A percentile compares a stretch with the other conserved stretches of the same genome.
Evolutionary conservation across 2,113 vertebrate genomes (phyloP).

Genomic region (Strix uralensis): DNA sequence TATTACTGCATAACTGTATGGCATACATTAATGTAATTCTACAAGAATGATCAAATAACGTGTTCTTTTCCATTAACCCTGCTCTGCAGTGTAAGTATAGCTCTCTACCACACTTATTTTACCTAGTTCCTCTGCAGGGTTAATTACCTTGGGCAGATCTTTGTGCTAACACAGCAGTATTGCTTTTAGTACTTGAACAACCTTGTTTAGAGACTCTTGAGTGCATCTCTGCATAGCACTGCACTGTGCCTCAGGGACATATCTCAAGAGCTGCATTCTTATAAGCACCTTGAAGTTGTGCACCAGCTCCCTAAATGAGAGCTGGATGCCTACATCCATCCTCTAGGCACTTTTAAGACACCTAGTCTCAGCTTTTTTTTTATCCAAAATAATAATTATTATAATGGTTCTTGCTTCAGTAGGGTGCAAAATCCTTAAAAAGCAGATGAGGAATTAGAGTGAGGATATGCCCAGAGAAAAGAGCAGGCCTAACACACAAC

Average conservation of each 20-base stretch:
- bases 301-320: neutral
- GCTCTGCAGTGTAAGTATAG: neutral
- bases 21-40: neutral
- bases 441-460: neutral
- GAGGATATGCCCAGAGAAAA: neutral
- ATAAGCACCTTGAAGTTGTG: neutral
- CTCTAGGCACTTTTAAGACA: neutral
- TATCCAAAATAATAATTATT: neutral
- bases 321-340: neutral
- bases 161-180: neutral
- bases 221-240: neutral
- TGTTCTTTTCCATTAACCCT: neutral
- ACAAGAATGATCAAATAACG: neutral
- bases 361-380: neutral
- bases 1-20: neutral
- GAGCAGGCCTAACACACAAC: neutral
- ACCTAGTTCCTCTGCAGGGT: neutral
- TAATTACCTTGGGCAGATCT: slow-evolving; percentile 8
- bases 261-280: neutral
- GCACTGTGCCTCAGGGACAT: neutral
- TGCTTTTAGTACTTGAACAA: slow-evolving; percentile 12
- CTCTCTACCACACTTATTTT: neutral
- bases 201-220: slow-evolving; percentile 16
- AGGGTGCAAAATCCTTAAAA: neutral
- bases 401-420: neutral